These are phyloP conservation scores for Cheirogaleus medius DNA, from an alignment of 2,113 vertebrate genomes.

Conservation along the genomic window DNA sequence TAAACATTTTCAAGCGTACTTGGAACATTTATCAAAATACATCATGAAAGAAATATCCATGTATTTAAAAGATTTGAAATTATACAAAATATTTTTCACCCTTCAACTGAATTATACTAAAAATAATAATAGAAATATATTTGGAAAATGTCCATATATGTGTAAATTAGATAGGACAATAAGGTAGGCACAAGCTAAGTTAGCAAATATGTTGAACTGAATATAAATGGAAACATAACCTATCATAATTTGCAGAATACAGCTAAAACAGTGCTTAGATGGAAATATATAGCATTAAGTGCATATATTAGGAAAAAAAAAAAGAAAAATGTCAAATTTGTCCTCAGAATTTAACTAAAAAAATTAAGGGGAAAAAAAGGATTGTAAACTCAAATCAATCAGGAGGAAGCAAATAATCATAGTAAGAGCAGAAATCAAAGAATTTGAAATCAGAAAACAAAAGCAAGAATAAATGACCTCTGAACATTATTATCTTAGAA, in stretches of 20 bases:
- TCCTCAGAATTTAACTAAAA: not conserved
- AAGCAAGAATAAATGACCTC: not conserved
- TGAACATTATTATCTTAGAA: not conserved
- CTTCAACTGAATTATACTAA: not conserved
- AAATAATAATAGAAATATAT: not conserved
- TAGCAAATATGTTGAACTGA: not conserved
- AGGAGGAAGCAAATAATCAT: not conserved
- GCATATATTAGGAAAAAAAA: not conserved
- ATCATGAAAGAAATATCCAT: not conserved
- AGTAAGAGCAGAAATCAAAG: not conserved
- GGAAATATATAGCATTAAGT: not conserved
- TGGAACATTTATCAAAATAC: not conserved
- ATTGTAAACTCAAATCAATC: not conserved
- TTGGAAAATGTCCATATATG: not conserved
- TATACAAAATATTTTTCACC: not conserved
- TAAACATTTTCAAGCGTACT: not conserved
- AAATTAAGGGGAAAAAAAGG: not conserved
- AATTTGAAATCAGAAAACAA: not conserved
- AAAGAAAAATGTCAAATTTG: not conserved
- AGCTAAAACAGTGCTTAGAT: not conserved
- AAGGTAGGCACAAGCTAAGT: not conserved
- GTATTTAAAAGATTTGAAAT: not conserved
- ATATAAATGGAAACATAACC: not conserved
- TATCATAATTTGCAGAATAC: not conserved
- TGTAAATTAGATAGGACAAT: not conserved